These are phyloP conservation scores for Lethenteron reissneri DNA, from an alignment of 2,113 vertebrate species.

Conservation along the genomic window DNA sequence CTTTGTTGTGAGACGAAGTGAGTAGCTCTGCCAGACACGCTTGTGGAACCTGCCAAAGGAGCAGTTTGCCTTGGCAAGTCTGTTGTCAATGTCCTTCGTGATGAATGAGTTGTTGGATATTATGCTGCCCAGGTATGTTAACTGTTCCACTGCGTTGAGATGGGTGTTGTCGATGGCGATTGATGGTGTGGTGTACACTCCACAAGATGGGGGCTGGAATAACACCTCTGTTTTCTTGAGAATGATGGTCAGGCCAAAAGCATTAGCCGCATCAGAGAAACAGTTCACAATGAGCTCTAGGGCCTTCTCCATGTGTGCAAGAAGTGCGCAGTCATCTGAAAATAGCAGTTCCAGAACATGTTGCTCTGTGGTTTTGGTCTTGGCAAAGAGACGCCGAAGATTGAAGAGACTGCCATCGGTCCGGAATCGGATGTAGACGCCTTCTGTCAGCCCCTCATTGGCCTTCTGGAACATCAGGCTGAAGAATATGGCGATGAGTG, in stretches of 20 bases:
- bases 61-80: no score
- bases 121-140: no score
- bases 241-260: background rate
- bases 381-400: background rate
- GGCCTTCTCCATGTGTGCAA: background rate
- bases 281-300: background rate
- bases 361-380: background rate
- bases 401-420: constrained; percentile 3
- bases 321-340: background rate
- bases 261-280: background rate
- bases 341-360: background rate
- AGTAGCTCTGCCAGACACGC: background rate
- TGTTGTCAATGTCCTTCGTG: no score
- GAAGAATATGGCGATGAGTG: no score
- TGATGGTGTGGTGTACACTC: background rate
- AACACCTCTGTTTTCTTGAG: background rate
- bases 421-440: background rate
- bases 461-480: no score
- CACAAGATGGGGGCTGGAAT: background rate
- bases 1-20: background rate
- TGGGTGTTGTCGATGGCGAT: background rate
- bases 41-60: no score
- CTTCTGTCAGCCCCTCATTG: background rate
- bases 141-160: background rate
- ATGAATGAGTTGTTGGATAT: no score